Evolutionary conservation across 1,140 invertebrate species (phyloP).

Genomic region (Apis florea): DNA sequence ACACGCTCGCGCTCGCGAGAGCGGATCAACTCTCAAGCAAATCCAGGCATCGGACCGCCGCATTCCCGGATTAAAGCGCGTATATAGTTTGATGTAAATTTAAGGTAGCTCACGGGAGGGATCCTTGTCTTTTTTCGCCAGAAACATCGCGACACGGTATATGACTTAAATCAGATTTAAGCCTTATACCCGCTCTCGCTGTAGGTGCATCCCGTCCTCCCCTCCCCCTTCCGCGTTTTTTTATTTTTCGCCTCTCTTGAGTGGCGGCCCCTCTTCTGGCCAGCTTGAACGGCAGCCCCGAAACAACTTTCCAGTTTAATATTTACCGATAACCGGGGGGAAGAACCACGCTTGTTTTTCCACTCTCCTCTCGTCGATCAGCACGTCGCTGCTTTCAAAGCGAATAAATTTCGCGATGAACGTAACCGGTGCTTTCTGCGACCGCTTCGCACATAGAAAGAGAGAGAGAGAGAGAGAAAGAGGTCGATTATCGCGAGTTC

Average conservation of each 20-base stretch:
- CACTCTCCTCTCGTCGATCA: background rate
- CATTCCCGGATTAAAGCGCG: slow-evolving; percentile 73
- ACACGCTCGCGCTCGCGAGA: slow-evolving; percentile 10
- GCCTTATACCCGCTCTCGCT: slow-evolving; percentile 39
- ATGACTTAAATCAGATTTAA: slow-evolving; percentile 77
- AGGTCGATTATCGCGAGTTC: slow-evolving; percentile 1
- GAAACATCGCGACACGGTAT: slow-evolving; percentile 73
- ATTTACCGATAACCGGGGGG: slow-evolving; percentile 36
- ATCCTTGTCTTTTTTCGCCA: slow-evolving; percentile 72
- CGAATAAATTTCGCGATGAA: slow-evolving; percentile 35
- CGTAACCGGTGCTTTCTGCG: background rate
- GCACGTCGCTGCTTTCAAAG: no score
- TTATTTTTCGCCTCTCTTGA: slow-evolving; percentile 44
- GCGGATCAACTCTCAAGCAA: background rate
- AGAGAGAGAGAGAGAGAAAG: background rate
- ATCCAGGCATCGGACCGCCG: slow-evolving; percentile 9
- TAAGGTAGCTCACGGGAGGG: slow-evolving; percentile 73
- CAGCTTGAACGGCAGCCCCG: slow-evolving; percentile 28
- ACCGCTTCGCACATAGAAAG: no score
- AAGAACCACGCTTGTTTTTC: background rate
- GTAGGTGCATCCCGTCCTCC: slow-evolving; percentile 34
- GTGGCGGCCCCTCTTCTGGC: slow-evolving; percentile 4
- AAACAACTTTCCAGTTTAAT: slow-evolving; percentile 40
- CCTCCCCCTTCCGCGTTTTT: slow-evolving; percentile 18
- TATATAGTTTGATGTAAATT: slow-evolving; percentile 75